A percentile compares a stretch with the other conserved stretches of the same genome.
Conservation (phyloP, 2,113 vertebrate species). For the Alethe diademata region DNA sequence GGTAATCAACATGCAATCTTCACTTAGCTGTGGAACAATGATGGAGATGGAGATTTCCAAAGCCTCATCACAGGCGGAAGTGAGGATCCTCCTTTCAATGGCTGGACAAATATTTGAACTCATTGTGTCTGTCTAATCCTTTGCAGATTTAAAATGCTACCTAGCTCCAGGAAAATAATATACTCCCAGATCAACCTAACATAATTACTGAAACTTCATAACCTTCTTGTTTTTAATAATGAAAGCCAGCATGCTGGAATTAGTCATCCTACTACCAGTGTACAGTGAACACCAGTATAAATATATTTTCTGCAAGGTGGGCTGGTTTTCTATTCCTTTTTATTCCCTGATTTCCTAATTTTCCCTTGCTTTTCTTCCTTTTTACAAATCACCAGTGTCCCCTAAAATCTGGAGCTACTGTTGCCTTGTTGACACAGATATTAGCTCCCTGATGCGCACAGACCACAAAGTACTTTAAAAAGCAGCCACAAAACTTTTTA, state of each 20-base stretch:
- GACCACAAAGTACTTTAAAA: not conserved
- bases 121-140: conserved; percentile 11
- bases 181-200: not conserved
- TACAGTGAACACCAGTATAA: not conserved
- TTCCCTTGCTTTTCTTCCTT: not conserved
- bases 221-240: not conserved
- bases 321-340: not conserved
- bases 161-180: not conserved
- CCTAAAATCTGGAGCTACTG: not conserved
- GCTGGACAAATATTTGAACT: conserved; percentile 55
- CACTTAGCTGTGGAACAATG: not conserved
- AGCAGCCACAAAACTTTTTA: not conserved
- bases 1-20: not conserved
- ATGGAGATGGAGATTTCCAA: conserved; percentile 5
- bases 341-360: not conserved
- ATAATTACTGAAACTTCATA: not conserved
- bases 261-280: not conserved
- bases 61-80: conserved; percentile 1
- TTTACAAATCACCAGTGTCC: not conserved
- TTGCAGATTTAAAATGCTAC: conserved; percentile 6
- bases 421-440: not conserved
- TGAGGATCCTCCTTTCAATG: conserved; percentile 13
- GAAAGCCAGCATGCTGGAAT: not conserved
- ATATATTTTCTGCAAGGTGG: not conserved
- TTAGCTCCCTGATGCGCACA: not conserved